phyloP scores from a whole-genome alignment of 2,797 vertebrate species.

The Fistularia commersonii region DNA sequence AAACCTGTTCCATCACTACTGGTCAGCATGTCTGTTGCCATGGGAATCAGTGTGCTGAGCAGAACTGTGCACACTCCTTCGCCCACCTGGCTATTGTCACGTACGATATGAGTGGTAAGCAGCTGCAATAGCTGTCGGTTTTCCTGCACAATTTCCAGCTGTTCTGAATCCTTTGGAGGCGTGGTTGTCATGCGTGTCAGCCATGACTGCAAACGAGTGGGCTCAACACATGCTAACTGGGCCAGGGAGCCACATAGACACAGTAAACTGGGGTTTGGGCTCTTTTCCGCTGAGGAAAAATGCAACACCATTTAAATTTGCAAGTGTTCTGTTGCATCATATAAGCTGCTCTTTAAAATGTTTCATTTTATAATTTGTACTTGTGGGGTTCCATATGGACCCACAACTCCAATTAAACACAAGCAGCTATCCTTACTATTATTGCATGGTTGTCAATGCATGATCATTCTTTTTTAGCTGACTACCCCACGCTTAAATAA shows the following conservation, averaged over 20 bases:
- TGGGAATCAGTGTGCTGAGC: slow-evolving; percentile 94
- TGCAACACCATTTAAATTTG: slow-evolving; percentile 3
- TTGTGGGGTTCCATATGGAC: no score
- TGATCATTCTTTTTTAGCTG: no score
- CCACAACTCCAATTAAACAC: no score
- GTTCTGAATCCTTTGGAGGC: slow-evolving; percentile 92
- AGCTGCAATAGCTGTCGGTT: slow-evolving; percentile 95
- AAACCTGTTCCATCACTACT: slow-evolving; percentile 94
- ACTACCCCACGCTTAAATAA: no score
- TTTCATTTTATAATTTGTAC: no score
- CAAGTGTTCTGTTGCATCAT: no score
- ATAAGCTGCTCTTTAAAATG: background rate
- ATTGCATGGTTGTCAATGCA: no score
- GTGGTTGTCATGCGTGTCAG: slow-evolving; percentile 92
- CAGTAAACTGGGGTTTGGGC: slow-evolving; percentile 91
- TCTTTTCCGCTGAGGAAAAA: slow-evolving; percentile 87
- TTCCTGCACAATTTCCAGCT: slow-evolving; percentile 92
- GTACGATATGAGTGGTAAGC: slow-evolving; percentile 92
- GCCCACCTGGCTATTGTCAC: slow-evolving; percentile 98
- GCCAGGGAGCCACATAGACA: slow-evolving; percentile 93
- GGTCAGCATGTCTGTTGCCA: slow-evolving; percentile 96
- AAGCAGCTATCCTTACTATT: no score
- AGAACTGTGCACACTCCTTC: slow-evolving; percentile 98
- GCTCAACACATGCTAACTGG: slow-evolving; percentile 95
- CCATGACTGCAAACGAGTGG: slow-evolving; percentile 89